phyloP scores from a whole-genome alignment of 2,888 invertebrate species.

The Oscheius onirici region DNA sequence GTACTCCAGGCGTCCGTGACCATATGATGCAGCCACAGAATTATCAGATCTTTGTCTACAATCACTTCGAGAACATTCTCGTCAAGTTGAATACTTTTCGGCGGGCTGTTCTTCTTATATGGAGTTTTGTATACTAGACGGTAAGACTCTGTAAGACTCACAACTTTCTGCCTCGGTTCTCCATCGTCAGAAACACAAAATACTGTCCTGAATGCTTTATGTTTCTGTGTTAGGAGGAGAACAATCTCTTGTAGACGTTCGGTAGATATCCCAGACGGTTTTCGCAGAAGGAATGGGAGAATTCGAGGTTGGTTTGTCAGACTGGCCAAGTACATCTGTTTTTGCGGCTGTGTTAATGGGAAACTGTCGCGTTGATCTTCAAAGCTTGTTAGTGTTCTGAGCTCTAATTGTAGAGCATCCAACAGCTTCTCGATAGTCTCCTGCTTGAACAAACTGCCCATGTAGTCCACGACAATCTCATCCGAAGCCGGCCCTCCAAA shows the following conservation, averaged over 20 bases:
- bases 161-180: slow-evolving; percentile 35
- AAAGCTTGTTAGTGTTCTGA: background rate
- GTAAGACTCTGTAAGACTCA: slow-evolving; percentile 49
- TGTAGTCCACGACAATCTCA: slow-evolving; percentile 14
- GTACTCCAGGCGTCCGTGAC: slow-evolving; percentile 53
- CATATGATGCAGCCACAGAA: slow-evolving; percentile 52
- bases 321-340: slow-evolving; percentile 3
- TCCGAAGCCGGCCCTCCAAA: background rate
- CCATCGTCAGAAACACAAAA: slow-evolving; percentile 14
- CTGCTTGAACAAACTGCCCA: background rate
- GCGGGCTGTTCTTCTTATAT: slow-evolving; percentile 9
- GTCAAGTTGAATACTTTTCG: background rate
- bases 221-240: slow-evolving; percentile 1
- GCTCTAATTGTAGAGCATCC: background rate
- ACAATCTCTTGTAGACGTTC: background rate
- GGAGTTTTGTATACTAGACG: background rate
- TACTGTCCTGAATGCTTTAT: background rate
- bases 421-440: background rate
- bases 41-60: slow-evolving; percentile 2
- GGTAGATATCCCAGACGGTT: background rate
- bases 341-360: background rate
- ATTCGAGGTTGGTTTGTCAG: background rate
- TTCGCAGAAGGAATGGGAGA: slow-evolving; percentile 3
- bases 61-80: slow-evolving; percentile 8
- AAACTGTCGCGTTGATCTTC: background rate